Conservation (phyloP, 2,888 invertebrate genomes). For the Lasioglossum lativentre region DNA sequence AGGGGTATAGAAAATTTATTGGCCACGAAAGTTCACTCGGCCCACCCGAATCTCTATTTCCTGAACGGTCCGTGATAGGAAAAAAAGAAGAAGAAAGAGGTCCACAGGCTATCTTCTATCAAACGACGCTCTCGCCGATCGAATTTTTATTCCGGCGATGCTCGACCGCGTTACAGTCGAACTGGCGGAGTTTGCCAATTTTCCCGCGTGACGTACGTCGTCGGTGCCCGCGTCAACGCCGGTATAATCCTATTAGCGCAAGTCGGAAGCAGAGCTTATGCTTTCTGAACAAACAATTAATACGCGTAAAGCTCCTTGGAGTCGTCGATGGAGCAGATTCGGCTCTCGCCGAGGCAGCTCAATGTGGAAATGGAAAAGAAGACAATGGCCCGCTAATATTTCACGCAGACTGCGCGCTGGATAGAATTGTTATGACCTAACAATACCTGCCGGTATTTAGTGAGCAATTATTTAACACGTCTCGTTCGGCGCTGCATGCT, state of each 20-base stretch:
- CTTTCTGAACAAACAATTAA: conserved; percentile 38
- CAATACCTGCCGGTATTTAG: neutral
- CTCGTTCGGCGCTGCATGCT: neutral
- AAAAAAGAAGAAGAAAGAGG: neutral
- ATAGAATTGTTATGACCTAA: neutral
- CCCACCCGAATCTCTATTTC: conserved; percentile 8
- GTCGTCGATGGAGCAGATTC: neutral
- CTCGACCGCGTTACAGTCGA: neutral
- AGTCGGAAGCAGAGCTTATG: neutral
- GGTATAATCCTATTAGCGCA: conserved; percentile 28
- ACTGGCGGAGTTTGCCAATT: neutral
- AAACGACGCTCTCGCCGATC: neutral
- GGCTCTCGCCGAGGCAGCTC: neutral
- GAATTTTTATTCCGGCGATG: neutral
- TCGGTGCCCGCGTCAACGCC: neutral
- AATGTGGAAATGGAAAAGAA: neutral
- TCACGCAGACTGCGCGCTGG: neutral
- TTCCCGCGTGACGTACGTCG: neutral
- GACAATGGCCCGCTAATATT: neutral
- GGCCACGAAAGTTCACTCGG: conserved; percentile 16
- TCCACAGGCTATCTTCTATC: neutral
- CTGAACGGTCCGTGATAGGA: neutral
- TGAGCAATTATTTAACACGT: neutral
- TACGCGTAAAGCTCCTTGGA: neutral
- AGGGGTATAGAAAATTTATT: conserved; percentile 21